These are phyloP conservation scores for Alosa alosa DNA, from an alignment of 2,113 vertebrate genomes.

Conservation along the genomic window DNA sequence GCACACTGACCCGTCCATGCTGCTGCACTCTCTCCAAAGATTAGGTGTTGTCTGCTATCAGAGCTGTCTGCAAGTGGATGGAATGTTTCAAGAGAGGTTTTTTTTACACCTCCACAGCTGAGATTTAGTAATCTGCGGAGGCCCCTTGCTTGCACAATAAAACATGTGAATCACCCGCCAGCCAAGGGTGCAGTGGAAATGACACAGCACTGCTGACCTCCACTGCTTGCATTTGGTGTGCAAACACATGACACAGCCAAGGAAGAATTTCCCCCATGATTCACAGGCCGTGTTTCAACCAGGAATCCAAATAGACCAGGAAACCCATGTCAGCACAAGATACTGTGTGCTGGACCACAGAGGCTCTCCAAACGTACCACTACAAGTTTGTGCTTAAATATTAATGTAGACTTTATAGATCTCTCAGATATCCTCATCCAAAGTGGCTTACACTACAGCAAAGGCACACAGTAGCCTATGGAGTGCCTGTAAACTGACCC, in stretches of 20 bases:
- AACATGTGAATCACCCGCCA: not conserved
- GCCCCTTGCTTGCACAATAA: not conserved
- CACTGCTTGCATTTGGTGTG: not conserved
- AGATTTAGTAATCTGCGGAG: not conserved
- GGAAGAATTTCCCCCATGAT: not conserved
- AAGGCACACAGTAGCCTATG: not conserved
- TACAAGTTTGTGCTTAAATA: not conserved
- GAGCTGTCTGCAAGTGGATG: not conserved
- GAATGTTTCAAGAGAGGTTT: not conserved
- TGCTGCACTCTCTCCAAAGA: not conserved
- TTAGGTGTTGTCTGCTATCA: not conserved
- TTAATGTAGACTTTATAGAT: not conserved
- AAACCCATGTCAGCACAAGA: not conserved
- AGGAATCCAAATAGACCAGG: not conserved
- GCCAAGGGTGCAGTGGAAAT: not conserved
- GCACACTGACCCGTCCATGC: too few species aligned
- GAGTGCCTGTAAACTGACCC: not conserved
- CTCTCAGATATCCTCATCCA: not conserved
- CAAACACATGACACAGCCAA: constrained; percentile 8
- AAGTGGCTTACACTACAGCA: not conserved
- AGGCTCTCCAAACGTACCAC: not conserved
- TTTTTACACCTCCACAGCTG: not conserved
- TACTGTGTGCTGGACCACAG: not conserved
- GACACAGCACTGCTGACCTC: not conserved
- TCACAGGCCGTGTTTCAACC: not conserved